Conservation (phyloP, 1,140 invertebrate species). For the Drosophila bocqueti region DNA sequence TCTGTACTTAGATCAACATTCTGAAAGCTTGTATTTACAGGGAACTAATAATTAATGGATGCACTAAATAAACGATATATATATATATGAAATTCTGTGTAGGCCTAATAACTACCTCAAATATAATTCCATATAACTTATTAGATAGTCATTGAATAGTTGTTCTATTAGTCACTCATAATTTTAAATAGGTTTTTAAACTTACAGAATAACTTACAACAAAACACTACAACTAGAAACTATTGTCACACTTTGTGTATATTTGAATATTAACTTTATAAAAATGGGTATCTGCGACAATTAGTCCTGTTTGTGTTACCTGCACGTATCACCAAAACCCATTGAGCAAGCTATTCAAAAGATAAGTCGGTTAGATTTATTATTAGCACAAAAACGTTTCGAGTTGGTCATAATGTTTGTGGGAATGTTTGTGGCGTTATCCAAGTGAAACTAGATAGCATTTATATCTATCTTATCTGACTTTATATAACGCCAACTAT, state of each 20-base stretch:
- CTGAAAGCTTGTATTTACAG: not conserved
- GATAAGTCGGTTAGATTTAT: constrained; percentile 17
- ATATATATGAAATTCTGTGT: too few relatives aligned
- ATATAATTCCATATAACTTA: not conserved
- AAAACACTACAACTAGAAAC: not conserved
- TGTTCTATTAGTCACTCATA: too few relatives aligned
- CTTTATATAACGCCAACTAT: constrained; percentile 11
- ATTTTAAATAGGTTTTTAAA: too few relatives aligned
- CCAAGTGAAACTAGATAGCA: not conserved
- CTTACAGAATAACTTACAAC: too few relatives aligned
- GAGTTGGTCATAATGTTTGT: constrained; percentile 3
- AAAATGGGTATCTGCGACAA: not conserved
- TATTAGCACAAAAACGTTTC: constrained; percentile 11
- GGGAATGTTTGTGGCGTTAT: constrained; percentile 1
- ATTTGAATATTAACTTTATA: not conserved
- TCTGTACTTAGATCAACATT: not conserved
- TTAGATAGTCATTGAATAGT: too few relatives aligned
- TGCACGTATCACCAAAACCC: constrained; percentile 5
- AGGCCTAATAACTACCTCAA: not conserved
- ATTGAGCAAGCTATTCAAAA: constrained; percentile 11
- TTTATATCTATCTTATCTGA: constrained; percentile 16
- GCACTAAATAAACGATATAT: not conserved
- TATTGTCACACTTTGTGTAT: not conserved
- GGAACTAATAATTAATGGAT: not conserved
- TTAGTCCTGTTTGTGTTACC: not conserved